Evolutionary conservation across 2,888 invertebrate genomes (phyloP), one percentile per base, ranked within the genome.

Genomic region (Agriopis aurantiaria): DNA sequence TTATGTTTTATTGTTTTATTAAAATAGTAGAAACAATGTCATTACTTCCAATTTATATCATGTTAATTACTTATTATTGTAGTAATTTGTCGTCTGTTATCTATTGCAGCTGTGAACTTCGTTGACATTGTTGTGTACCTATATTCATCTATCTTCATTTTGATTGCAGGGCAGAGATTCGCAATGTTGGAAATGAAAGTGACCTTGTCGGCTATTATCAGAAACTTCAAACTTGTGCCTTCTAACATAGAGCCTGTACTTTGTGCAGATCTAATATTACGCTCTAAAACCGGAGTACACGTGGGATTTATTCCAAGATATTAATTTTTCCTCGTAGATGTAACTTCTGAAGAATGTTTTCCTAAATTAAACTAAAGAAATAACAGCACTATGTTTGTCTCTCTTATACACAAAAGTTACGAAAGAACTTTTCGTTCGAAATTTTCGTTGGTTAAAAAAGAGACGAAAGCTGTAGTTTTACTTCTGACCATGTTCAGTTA

Each of bases 171-270:
- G 17, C 84, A 85, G 79, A 85, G 82, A 64, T 85, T 83, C 56
- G 85, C 85, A 8, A 84, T 94, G 81, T 79, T 95, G 72, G 95
- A 95, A 82, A 84, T 95, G 76, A 95, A 95, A 79, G 84, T 90
- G 1, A 83, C 88, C 0, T 58, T 95, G 0, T 91, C 95, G 0
- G 93, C 92, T 73, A 74, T 95, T 4, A 78, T 95, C 10, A 88
- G 92, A 58, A 84, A 88, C 48, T 95, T 94, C 73, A 85, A 89
- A 74, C 52, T 84, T 1, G 48, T 83, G 6, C 81, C 85, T 0
- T 80, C 83, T 23, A 82, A 87, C 40, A 89, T 89, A 58, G 87
- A 91, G 76, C 90, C 93, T 0, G 73, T 87, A 52, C 73, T 95
- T 8, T 86, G 89, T 1, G 80, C 89, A 0, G 93, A 94, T 45